Base-by-base conservation (phyloP, 2,797 vertebrate species). In the Gymnocypris eckloni region DNA sequence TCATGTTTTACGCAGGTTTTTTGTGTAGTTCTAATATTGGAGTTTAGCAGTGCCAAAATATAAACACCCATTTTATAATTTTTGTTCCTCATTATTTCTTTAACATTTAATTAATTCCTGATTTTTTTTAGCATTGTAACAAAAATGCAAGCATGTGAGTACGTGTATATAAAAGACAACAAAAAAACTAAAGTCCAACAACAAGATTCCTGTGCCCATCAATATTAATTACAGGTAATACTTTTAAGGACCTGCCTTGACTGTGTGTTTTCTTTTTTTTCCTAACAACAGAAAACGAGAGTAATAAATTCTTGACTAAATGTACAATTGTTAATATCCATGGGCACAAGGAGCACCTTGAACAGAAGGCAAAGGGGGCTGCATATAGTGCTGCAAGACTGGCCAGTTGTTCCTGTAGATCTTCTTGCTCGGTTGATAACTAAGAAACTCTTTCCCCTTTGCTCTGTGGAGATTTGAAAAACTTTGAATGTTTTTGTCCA, bases 201-300 rank as follows among this genome's bases (percentile, higher is more conserved):
- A 92, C 83, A 79, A 18, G 13, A 79, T 85, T 92, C 92, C 92
- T 91, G 94, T 93, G 92, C 77, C 93, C 93, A 93, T 94, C 92
- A 87, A 88, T 93, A 94, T 92, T 93, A 93, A 91, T 90, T 89
- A 88, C 67, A 88, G 91, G 91, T 94, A 94, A 95, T 93, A 95
- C 93, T 95, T 77, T 88, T 93, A 96, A 96, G 95, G 95, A 95
- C 95, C 95, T 92, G 94, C 95, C 95, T 95, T 94, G 92, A 92
- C 90, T 91, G 92, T 93, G 93, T 91, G 91, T 95, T 94, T 94
- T 94, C 93, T 93, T 94, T 92, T 92, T 12, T 61, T 25, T 12
- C 25, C 54, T 80, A 64, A 73, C 64, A 87, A 84, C 67, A 82
- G 79, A 85, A 91, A 91, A 90, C 88, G 88, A 92, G 92, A 93